Evolutionary conservation across 2,113 vertebrate genomes (phyloP).

Genomic region (Chauna torquata): DNA sequence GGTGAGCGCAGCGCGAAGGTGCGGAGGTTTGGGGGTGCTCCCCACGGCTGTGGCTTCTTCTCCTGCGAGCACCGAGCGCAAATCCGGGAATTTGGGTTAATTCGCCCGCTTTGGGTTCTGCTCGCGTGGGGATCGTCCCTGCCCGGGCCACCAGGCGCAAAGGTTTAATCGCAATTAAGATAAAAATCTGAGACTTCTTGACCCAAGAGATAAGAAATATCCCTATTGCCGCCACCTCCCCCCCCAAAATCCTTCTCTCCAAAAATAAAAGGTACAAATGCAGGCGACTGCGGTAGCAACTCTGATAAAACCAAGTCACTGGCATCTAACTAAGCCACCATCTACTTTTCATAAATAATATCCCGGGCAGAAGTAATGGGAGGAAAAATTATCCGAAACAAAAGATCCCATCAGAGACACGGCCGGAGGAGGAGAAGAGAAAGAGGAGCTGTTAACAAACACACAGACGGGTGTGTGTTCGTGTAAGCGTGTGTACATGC

Average conservation of each 20-base stretch:
- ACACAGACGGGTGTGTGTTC: neutral
- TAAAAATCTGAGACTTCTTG: neutral
- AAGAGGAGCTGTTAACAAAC: neutral
- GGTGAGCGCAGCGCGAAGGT: neutral
- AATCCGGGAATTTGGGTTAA: neutral
- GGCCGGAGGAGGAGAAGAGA: neutral
- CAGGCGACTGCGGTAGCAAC: neutral
- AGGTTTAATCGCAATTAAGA: neutral
- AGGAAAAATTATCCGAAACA: neutral
- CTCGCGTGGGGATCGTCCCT: neutral
- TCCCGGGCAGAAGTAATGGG: neutral
- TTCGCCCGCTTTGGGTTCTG: neutral
- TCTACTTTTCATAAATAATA: neutral
- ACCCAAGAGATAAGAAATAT: neutral
- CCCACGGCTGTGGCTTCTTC: neutral
- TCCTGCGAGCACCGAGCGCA: neutral
- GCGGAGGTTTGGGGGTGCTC: neutral
- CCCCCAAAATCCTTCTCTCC: neutral
- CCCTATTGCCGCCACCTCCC: accelerated
- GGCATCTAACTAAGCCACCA: neutral
- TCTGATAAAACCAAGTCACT: neutral
- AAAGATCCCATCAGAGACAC: neutral
- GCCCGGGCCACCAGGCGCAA: neutral
- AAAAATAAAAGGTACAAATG: neutral
- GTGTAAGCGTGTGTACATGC: neutral